phyloP scores from a whole-genome alignment of 2,797 vertebrate genomes.

The Falco concolor region DNA sequence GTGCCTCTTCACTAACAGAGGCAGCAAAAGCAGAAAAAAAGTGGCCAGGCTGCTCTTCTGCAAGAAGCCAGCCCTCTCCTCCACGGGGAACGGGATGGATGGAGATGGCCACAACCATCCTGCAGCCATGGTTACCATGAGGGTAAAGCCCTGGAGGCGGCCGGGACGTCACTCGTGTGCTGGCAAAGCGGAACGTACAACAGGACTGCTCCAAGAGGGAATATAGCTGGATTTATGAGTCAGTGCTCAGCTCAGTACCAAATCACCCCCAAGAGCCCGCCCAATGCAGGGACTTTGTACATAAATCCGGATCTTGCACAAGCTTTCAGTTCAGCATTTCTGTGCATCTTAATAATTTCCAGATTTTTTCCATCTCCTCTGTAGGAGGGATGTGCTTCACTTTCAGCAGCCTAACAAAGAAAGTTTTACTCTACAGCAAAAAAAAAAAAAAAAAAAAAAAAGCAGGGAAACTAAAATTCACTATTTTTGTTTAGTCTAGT shows the following conservation, averaged over 20 bases:
- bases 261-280: neutral
- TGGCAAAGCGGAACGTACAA: rapidly evolving
- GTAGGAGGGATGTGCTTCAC: neutral
- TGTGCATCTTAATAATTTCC: conserved; percentile 13
- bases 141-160: neutral
- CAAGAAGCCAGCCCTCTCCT: neutral
- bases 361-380: neutral
- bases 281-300: neutral
- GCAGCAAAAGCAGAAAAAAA: neutral
- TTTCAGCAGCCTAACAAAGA: conserved; percentile 23
- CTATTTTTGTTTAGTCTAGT: conserved; percentile 60
- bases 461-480: neutral
- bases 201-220: neutral
- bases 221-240: rapidly evolving
- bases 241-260: rapidly evolving
- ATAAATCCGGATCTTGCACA: neutral
- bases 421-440: neutral
- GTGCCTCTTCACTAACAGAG: neutral
- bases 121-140: rapidly evolving
- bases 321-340: neutral
- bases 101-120: neutral
- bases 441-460: neutral
- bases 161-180: rapidly evolving
- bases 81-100: rapidly evolving
- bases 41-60: neutral